Conservation (phyloP, 2,888 invertebrate genomes). For the Galeruca laticollis region DNA sequence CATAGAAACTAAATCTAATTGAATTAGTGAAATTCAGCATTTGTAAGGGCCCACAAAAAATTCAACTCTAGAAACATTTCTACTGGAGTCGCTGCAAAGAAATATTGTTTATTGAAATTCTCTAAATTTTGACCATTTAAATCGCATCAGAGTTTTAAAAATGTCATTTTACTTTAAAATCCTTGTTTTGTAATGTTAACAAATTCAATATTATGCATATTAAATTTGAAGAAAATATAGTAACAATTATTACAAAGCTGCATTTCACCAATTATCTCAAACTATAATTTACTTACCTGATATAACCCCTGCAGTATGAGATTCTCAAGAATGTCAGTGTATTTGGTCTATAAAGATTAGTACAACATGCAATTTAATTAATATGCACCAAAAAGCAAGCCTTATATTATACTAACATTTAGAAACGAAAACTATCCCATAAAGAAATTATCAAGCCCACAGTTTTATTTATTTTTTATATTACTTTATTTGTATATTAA, state of each 20-base stretch:
- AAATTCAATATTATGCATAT: neutral
- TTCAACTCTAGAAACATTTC: neutral
- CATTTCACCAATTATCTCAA: neutral
- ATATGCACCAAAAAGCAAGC: constrained; percentile 21
- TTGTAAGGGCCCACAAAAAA: constrained; percentile 22
- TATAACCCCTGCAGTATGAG: constrained; percentile 47
- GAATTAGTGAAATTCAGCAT: constrained; percentile 16
- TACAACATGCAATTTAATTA: constrained; percentile 44
- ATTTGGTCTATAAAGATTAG: constrained; percentile 48
- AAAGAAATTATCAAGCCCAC: no score
- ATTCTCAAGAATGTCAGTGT: constrained; percentile 46
- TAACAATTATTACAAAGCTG: neutral
- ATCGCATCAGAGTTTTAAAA: no score
- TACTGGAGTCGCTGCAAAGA: neutral
- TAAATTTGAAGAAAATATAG: no score
- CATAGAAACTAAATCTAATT: constrained; percentile 5
- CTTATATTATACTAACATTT: constrained; percentile 10
- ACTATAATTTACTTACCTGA: constrained; percentile 40
- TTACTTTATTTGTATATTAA: no score
- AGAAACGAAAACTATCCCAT: no score
- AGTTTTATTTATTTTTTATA: no score
- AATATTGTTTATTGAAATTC: no score
- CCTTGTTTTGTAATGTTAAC: no score
- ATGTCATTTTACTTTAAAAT: no score
- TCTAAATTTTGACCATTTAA: no score